phyloP scores from a whole-genome alignment of 2,113 vertebrate species.

The Pangasianodon gigas region DNA sequence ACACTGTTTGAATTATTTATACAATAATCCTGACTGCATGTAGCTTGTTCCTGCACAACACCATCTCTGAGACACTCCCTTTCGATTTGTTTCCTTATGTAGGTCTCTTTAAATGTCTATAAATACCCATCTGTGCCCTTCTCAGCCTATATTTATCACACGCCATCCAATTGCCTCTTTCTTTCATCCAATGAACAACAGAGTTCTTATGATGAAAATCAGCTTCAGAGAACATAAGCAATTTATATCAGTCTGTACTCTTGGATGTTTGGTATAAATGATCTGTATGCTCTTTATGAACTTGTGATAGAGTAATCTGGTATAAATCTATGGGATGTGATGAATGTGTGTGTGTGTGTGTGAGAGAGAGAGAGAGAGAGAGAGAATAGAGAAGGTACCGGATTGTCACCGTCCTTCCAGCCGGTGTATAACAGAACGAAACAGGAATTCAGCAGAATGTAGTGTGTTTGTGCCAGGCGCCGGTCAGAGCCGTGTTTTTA shows the following conservation, averaged over 20 bases:
- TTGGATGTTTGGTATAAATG: background rate
- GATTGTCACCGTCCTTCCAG: background rate
- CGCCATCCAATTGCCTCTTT: background rate
- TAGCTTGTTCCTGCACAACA: background rate
- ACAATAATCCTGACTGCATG: background rate
- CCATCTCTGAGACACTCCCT: background rate
- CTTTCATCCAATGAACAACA: conserved; percentile 21
- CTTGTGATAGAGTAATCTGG: background rate
- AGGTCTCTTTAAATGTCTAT: conserved; percentile 38
- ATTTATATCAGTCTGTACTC: background rate
- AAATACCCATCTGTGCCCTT: conserved; percentile 36
- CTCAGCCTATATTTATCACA: conserved; percentile 33
- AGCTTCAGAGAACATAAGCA: background rate
- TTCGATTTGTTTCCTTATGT: conserved; percentile 43
- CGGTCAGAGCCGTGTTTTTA: conserved; percentile 15
- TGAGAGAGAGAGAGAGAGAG: background rate
- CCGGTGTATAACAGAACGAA: background rate
- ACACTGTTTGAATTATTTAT: background rate
- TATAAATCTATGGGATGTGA: background rate
- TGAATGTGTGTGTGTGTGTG: background rate
- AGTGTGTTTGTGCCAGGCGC: conserved; percentile 16
- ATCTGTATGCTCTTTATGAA: background rate
- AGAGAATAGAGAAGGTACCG: conserved; percentile 13
- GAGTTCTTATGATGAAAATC: background rate
- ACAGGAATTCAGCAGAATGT: conserved; percentile 37